phyloP scores from a whole-genome alignment of 2,888 invertebrate species.

The Aradus depressus region DNA sequence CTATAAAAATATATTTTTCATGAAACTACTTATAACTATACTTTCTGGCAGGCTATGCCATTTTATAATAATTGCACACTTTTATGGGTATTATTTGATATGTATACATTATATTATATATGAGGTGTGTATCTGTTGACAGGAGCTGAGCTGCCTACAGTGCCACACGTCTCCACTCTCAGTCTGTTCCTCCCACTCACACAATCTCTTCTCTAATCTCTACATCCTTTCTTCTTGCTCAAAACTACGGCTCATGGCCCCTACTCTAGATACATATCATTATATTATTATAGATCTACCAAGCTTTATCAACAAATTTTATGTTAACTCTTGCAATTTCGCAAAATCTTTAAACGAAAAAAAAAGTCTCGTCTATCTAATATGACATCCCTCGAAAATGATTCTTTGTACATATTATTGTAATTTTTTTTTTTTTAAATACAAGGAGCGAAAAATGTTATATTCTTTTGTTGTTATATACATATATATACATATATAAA shows the following conservation, averaged over 20 bases:
- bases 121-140: too few species aligned
- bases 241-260: constrained; percentile 11
- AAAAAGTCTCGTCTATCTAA: constrained; percentile 6
- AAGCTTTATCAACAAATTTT: constrained; percentile 4
- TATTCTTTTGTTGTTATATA: constrained; percentile 26
- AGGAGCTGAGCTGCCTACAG: too few species aligned
- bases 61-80: too few species aligned
- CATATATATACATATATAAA: constrained; percentile 21
- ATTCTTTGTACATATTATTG: constrained; percentile 19
- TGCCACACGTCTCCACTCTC: too few species aligned
- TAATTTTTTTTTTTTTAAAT: constrained; percentile 19
- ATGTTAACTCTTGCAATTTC: too few species aligned
- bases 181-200: too few species aligned
- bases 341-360: too few species aligned
- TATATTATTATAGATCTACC: constrained; percentile 18
- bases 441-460: constrained; percentile 23
- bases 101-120: too few species aligned
- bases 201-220: constrained; percentile 17
- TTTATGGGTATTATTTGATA: too few species aligned
- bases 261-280: constrained; percentile 19
- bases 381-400: constrained; percentile 15
- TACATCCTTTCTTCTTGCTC: constrained; percentile 20
- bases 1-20: too few species aligned
- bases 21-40: too few species aligned
- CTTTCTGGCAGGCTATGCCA: too few species aligned